phyloP scores from a whole-genome alignment of 2,113 vertebrate genomes.

The Catharus minimus region DNA sequence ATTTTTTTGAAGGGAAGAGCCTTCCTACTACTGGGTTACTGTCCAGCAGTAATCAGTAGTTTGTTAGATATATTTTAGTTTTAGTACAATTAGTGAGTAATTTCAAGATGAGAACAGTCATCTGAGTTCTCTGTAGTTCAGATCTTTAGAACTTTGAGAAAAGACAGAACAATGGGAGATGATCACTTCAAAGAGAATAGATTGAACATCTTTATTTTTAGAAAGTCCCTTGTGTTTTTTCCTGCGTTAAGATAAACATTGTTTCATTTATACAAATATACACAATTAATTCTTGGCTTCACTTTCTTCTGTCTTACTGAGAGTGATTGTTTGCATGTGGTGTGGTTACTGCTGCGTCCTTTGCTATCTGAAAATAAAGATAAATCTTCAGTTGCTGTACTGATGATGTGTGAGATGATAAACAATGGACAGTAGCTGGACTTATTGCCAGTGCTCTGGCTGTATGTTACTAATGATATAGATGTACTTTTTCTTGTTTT shows the following conservation, averaged over 20 bases:
- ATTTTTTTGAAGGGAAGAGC: neutral
- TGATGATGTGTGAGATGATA: neutral
- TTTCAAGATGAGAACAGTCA: neutral
- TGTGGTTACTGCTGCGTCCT: neutral
- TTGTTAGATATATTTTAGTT: neutral
- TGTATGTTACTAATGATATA: neutral
- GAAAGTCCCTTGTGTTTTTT: neutral
- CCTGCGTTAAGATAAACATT: neutral
- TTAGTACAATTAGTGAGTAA: neutral
- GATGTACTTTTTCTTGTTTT: neutral
- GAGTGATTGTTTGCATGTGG: neutral
- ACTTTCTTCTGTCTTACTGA: neutral
- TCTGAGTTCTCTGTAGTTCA: neutral
- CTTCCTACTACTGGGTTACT: neutral
- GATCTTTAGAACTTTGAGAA: neutral
- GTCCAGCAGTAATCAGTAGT: neutral
- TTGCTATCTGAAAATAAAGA: conserved; percentile 17
- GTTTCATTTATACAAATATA: conserved; percentile 4
- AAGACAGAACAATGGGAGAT: neutral
- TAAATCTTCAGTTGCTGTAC: neutral
- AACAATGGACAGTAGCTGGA: neutral
- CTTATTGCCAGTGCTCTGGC: neutral
- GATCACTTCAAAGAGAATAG: neutral
- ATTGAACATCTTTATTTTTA: neutral
- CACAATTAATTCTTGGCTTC: conserved; percentile 10